Evolutionary conservation across 2,797 vertebrate genomes (phyloP).

Genomic region (Diplodus puntazzo): DNA sequence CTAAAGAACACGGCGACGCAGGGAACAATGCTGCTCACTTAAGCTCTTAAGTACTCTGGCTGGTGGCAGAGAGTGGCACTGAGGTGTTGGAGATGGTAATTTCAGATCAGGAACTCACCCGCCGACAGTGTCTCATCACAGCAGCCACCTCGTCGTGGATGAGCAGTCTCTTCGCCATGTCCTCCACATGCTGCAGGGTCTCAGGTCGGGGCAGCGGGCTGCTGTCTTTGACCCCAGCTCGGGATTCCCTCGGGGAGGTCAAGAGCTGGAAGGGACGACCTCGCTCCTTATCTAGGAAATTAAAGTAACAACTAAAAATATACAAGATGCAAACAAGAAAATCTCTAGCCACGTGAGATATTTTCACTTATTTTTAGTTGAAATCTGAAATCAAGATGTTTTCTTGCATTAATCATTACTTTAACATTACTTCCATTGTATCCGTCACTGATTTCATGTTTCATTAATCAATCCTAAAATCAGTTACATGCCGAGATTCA

Average conservation of each 20-base stretch:
- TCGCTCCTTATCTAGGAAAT: constrained; percentile 78
- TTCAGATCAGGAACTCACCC: constrained; percentile 81
- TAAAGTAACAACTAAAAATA: neutral
- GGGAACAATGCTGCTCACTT: constrained; percentile 38
- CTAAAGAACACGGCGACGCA: constrained; percentile 31
- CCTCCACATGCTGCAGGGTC: constrained; percentile 89
- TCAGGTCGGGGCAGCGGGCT: constrained; percentile 79
- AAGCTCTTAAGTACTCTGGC: constrained; percentile 6
- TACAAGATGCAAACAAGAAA: neutral
- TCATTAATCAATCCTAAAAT: too few relatives aligned
- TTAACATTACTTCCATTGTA: neutral
- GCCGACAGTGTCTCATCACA: constrained; percentile 93
- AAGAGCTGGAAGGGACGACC: constrained; percentile 79
- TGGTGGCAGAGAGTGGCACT: neutral
- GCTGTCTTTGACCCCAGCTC: constrained; percentile 76
- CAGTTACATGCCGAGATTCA: neutral
- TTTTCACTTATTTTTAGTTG: neutral
- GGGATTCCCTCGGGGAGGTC: constrained; percentile 80
- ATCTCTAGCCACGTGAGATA: neutral
- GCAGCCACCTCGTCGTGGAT: constrained; percentile 92
- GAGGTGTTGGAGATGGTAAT: constrained; percentile 16
- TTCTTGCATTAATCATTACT: neutral
- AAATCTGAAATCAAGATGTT: neutral
- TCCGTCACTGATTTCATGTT: neutral
- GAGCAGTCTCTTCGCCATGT: constrained; percentile 90